Evolutionary conservation across 2,888 invertebrate genomes (phyloP), one percentile per base, ranked within the genome.

Genomic region (Cerastoderma edule): DNA sequence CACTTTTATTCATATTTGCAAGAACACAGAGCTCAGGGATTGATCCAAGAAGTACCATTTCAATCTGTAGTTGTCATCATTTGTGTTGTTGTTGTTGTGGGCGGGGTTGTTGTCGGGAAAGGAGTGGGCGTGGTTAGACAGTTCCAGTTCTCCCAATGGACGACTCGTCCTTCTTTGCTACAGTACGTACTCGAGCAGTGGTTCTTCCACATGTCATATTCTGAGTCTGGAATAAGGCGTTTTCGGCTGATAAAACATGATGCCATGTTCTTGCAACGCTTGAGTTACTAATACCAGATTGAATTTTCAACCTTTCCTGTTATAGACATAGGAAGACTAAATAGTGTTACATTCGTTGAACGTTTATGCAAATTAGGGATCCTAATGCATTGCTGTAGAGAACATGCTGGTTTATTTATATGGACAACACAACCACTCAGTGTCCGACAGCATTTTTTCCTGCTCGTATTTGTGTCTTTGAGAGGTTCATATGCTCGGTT

Each of bases 91-190:
- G 60, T 60, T 4, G 57, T 30, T 57, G 33, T 22, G 2, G 60
- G 60, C 6, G 39, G 60, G 0, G 35, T 39, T 1, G 60, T 60
- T 1, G 60, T 60, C 24, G 60, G 35, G 22, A 39, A 39, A 27
- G 60, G 60, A 24, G 60, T 60, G 16, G 60, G 35, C 39, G 60
- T 60, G 39, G 60, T 35, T 39, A 35, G 13, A 60, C 60, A 60
- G 39, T 60, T 60, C 60, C 60, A 60, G 39, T 60, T 60, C n/a
- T 60, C 60, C 60, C 60, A 60, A 27, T n/a, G 24, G 19, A 60
- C 39, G 24, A 60, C 39, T 16, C 39, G 60, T 27, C 60, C 60
- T 13, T 60, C 27, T 24, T 60, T 8, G 22, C 33, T 33, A 32
- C 60, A 60, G 39, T 60, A 60, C n/a, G 60, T 60, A n/a, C 39